These are phyloP conservation scores for Oenanthe melanoleuca DNA, from an alignment of 2,113 vertebrate species.

Conservation along the genomic window DNA sequence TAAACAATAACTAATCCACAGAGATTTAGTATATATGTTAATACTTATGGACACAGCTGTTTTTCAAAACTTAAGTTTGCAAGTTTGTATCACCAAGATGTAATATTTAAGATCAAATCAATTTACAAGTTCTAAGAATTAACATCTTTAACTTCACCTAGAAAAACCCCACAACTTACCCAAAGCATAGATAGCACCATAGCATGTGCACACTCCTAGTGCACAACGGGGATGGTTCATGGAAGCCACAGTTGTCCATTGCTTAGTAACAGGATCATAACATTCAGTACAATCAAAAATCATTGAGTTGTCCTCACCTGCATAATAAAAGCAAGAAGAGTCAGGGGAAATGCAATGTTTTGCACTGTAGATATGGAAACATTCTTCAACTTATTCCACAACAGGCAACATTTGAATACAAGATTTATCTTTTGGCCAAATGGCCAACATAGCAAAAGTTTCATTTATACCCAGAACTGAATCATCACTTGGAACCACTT, in stretches of 20 bases:
- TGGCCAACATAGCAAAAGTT: background rate
- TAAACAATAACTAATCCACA: background rate
- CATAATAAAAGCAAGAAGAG: background rate
- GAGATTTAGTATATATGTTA: background rate
- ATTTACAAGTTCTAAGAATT: background rate
- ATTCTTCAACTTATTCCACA: background rate
- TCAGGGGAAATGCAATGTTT: background rate
- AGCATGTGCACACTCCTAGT: conserved; percentile 90
- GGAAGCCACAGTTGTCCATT: conserved; percentile 93
- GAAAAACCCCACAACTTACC: conserved; percentile 75
- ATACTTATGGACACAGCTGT: background rate
- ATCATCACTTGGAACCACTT: background rate
- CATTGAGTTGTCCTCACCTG: conserved; percentile 96
- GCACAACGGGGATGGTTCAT: conserved; percentile 94
- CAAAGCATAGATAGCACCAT: conserved; percentile 93
- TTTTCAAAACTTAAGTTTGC: background rate
- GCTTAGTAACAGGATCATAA: conserved; percentile 95
- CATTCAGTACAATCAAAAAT: conserved; percentile 97
- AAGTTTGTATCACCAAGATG: background rate
- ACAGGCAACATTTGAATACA: background rate
- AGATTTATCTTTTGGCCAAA: background rate
- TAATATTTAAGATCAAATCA: background rate
- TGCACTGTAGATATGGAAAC: background rate
- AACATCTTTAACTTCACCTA: conserved; percentile 54
- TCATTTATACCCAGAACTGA: background rate